phyloP scores from a whole-genome alignment of 2,888 invertebrate genomes.

The Napeogenes inachia region DNA sequence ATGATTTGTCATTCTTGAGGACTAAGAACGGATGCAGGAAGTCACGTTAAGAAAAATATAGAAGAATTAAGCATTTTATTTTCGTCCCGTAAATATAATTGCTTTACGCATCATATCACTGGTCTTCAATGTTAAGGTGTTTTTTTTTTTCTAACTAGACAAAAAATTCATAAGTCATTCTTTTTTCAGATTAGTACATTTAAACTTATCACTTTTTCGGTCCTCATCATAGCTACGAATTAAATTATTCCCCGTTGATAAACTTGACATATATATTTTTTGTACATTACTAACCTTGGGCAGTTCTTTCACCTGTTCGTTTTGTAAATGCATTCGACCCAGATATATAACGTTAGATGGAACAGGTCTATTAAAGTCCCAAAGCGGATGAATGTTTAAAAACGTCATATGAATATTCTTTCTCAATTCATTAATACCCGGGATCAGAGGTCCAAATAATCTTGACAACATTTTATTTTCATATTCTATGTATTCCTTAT shows the following conservation, averaged over 20 bases:
- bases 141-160: too few species aligned
- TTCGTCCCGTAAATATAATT: too few species aligned
- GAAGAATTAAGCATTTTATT: too few species aligned
- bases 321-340: slow-evolving; percentile 36
- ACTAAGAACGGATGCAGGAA: too few species aligned
- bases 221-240: too few species aligned
- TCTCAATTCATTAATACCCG: slow-evolving; percentile 32
- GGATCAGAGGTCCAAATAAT: slow-evolving; percentile 31
- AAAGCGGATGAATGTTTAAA: slow-evolving; percentile 38
- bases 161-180: too few species aligned
- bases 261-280: not conserved
- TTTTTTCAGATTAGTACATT: too few species aligned
- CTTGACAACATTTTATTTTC: slow-evolving; percentile 29
- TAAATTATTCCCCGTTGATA: not conserved
- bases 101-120: too few species aligned
- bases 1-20: too few species aligned
- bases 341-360: slow-evolving; percentile 39
- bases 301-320: slow-evolving; percentile 35
- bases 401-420: slow-evolving; percentile 44
- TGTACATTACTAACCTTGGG: slow-evolving; percentile 43
- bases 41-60: too few species aligned
- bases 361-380: slow-evolving; percentile 40
- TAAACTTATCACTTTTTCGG: too few species aligned
- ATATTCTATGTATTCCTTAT: slow-evolving; percentile 12
- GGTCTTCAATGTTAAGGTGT: too few species aligned